Evolutionary conservation across 1,140 invertebrate genomes (phyloP).

Genomic region (Sycophila sp.): DNA sequence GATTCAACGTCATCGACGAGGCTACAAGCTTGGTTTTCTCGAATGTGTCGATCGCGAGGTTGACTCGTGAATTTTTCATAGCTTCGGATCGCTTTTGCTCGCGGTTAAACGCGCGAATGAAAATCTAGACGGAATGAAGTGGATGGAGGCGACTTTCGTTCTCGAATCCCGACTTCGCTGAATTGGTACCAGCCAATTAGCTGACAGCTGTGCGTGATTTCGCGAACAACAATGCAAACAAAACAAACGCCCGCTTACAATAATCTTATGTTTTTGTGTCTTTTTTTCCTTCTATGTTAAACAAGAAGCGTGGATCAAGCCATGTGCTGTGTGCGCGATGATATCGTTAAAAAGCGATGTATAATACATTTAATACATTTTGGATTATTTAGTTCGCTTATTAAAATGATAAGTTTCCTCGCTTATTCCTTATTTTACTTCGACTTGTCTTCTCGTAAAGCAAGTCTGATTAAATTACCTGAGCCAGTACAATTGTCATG

Average conservation of each 20-base stretch:
- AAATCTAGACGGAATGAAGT: slow-evolving; percentile 30
- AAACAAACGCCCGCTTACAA: not conserved
- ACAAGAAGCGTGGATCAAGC: not conserved
- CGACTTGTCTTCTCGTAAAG: not conserved
- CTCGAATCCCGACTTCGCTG: not conserved
- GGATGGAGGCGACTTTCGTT: slow-evolving; percentile 3
- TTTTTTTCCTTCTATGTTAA: not conserved
- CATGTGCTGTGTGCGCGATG: not conserved
- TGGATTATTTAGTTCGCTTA: not conserved
- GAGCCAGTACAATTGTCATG: not conserved
- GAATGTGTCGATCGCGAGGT: too few species aligned
- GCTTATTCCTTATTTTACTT: not conserved
- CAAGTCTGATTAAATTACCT: not conserved
- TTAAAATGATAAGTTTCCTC: slow-evolving; percentile 1
- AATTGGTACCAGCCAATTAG: slow-evolving; percentile 36
- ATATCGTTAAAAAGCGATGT: not conserved
- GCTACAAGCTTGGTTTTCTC: too few species aligned
- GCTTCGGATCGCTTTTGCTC: not conserved
- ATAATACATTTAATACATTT: not conserved
- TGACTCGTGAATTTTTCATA: too few species aligned
- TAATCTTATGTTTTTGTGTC: not conserved
- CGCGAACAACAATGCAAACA: not conserved
- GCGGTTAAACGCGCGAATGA: not conserved
- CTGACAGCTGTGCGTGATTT: not conserved
- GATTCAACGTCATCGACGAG: too few species aligned